phyloP scores from a whole-genome alignment of 2,888 invertebrate species.

The Nemotelus nigrinus region DNA sequence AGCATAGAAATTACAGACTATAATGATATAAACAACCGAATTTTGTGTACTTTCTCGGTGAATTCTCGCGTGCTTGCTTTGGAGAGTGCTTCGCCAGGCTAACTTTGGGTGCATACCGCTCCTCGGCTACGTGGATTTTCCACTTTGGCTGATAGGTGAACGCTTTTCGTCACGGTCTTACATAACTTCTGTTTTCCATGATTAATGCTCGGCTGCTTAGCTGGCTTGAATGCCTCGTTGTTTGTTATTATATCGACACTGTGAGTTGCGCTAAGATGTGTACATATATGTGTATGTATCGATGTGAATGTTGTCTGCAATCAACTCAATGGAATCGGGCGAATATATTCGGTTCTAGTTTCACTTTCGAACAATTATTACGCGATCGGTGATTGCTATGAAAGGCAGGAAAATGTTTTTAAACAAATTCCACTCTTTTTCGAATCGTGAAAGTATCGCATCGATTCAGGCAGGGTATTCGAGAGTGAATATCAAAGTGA shows the following conservation, averaged over 20 bases:
- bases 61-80: too few species aligned
- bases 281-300: too few species aligned
- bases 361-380: conserved; percentile 15
- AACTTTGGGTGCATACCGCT: too few species aligned
- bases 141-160: not conserved
- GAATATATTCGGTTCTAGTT: not conserved
- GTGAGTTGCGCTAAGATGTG: too few species aligned
- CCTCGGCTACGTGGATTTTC: too few species aligned
- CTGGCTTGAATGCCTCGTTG: not conserved
- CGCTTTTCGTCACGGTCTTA: conserved; percentile 11
- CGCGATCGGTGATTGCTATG: not conserved
- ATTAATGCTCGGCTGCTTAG: not conserved
- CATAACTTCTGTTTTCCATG: not conserved
- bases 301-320: too few species aligned
- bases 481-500: not conserved
- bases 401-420: not conserved
- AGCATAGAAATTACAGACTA: too few species aligned
- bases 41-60: too few species aligned
- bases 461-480: not conserved
- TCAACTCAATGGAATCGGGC: too few species aligned
- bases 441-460: too few species aligned
- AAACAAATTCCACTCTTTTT: not conserved
- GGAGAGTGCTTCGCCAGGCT: too few species aligned
- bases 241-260: not conserved
- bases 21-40: too few species aligned